Evolutionary conservation across 2,888 invertebrate species (phyloP).

Genomic region (Cecidostiba fungosa): DNA sequence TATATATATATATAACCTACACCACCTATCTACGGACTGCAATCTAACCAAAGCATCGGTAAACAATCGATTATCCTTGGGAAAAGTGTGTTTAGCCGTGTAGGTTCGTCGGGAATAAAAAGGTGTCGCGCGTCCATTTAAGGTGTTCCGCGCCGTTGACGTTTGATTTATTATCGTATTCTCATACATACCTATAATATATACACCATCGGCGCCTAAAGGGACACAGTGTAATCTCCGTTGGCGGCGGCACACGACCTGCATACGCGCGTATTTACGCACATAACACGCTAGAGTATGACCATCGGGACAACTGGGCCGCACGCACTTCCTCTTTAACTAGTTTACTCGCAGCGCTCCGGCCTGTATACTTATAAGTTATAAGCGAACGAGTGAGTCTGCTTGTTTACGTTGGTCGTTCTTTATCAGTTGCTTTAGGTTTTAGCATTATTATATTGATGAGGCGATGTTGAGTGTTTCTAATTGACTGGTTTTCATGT

Average conservation of each 20-base stretch:
- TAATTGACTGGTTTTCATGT: background rate
- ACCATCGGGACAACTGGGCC: constrained; percentile 42
- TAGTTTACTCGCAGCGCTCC: constrained; percentile 2
- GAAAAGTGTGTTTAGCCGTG: background rate
- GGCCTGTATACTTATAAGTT: background rate
- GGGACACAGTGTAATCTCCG: constrained; percentile 53
- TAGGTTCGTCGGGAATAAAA: background rate
- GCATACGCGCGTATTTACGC: constrained; percentile 8
- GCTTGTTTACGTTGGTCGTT: constrained; percentile 4
- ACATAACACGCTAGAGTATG: background rate
- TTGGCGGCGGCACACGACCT: background rate
- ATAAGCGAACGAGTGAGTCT: constrained; percentile 9
- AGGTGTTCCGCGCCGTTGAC: background rate
- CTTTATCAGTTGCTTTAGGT: background rate
- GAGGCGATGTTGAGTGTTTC: background rate
- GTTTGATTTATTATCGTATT: background rate
- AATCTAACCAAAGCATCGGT: background rate
- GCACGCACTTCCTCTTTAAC: constrained; percentile 46
- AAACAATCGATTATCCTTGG: background rate
- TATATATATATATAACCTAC: background rate
- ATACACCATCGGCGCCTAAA: constrained; percentile 5
- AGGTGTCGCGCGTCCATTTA: background rate
- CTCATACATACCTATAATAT: background rate
- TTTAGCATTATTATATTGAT: background rate
- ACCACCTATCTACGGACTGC: background rate